Conservation (phyloP, 2,888 invertebrate species). For the Ophion obscuratus region DNA sequence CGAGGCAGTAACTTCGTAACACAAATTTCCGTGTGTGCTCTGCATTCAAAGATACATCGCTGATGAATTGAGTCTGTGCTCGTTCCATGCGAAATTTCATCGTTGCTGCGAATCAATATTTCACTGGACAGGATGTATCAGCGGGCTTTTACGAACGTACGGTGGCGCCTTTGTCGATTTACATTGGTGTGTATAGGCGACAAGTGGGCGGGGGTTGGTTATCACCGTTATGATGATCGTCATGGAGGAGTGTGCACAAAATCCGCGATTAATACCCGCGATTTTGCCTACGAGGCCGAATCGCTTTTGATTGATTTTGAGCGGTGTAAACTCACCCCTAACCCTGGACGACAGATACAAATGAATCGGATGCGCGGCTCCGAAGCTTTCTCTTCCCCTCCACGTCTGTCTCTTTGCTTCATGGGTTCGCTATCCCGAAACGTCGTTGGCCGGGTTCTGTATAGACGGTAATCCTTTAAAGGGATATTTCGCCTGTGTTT, state of each 20-base stretch:
- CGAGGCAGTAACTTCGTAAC: background rate
- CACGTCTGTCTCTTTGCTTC: slow-evolving; percentile 30
- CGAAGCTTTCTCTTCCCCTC: slow-evolving; percentile 63
- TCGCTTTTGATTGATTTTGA: slow-evolving; percentile 82
- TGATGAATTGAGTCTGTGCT: too few relatives aligned
- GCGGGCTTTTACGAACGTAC: slow-evolving; percentile 19
- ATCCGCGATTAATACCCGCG: slow-evolving; percentile 78
- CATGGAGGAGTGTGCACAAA: slow-evolving; percentile 45
- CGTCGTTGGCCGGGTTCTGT: slow-evolving; percentile 67
- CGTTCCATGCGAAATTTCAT: background rate
- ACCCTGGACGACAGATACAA: slow-evolving; percentile 81
- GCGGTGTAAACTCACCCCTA: slow-evolving; percentile 69
- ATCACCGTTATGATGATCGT: slow-evolving; percentile 39
- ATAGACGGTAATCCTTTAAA: slow-evolving; percentile 83
- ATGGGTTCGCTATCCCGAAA: slow-evolving; percentile 28
- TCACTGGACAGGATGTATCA: slow-evolving; percentile 25
- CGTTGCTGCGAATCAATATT: slow-evolving; percentile 53
- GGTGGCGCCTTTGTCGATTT: slow-evolving; percentile 9
- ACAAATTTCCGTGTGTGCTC: background rate
- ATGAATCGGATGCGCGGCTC: slow-evolving; percentile 80
- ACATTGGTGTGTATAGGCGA: background rate
- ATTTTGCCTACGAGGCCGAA: slow-evolving; percentile 75
- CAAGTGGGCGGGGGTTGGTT: slow-evolving; percentile 10
- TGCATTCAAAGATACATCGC: background rate
- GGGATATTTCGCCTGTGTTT: slow-evolving; percentile 81